Percentiles rank a stretch among this genome's conserved stretches.
Conservation (phyloP, 2,113 vertebrate species). For the Tragelaphus strepsiceros region DNA sequence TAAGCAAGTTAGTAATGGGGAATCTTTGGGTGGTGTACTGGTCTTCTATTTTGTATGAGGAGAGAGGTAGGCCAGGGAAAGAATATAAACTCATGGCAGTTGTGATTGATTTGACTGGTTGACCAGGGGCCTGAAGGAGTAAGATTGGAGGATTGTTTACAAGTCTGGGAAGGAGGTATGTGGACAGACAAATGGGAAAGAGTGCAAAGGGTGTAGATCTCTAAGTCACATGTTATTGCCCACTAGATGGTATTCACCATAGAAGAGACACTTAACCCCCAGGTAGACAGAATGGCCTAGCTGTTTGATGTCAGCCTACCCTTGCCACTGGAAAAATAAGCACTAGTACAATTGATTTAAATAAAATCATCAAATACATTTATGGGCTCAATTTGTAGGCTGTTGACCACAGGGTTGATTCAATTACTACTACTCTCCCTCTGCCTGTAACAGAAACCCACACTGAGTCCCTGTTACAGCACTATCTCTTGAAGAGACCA, state of each 20-base stretch:
- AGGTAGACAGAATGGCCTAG: background rate
- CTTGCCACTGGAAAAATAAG: background rate
- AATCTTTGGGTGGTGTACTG: background rate
- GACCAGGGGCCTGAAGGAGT: background rate
- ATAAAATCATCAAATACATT: background rate
- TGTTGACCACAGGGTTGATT: background rate
- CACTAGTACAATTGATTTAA: background rate
- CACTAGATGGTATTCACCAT: background rate
- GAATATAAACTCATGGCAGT: background rate
- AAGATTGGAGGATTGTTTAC: background rate
- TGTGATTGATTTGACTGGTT: background rate
- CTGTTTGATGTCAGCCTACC: background rate
- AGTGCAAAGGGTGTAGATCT: background rate
- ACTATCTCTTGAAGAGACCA: background rate
- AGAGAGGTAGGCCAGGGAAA: background rate
- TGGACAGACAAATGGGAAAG: background rate
- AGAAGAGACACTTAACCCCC: background rate
- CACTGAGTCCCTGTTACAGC: background rate
- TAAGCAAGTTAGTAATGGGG: background rate
- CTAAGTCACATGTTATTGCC: background rate
- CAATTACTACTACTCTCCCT: background rate
- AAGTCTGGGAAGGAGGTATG: background rate
- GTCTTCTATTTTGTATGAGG: background rate
- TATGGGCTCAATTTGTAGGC: no score
- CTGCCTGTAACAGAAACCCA: background rate